Percentiles rank a stretch among this genome's conserved stretches.
phyloP scores from a whole-genome alignment of 2,113 vertebrate genomes.

The Entomyzon cyanotis region DNA sequence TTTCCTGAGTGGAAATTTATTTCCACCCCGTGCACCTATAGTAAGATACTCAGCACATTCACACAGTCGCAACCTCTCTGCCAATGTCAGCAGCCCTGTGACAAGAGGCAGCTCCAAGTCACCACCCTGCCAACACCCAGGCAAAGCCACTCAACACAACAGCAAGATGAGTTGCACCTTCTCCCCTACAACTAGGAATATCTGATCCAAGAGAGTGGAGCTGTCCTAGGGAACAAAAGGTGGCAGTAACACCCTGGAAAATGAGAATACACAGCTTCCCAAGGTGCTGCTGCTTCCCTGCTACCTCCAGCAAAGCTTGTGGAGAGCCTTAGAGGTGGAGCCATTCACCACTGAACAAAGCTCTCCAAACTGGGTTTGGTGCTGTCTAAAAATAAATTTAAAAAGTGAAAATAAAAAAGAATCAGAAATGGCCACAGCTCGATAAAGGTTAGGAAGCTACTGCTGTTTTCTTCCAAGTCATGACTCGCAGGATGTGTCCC shows the following conservation, averaged over 20 bases:
- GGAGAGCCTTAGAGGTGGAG: neutral
- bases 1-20: neutral
- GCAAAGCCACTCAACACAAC: neutral
- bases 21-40: fast-evolving
- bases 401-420: neutral
- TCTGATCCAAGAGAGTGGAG: neutral
- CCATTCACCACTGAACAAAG: neutral
- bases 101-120: neutral
- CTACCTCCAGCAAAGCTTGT: neutral
- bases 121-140: neutral
- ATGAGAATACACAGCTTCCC: neutral
- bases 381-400: neutral
- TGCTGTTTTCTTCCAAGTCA: neutral
- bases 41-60: neutral
- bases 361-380: neutral
- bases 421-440: neutral
- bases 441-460: neutral
- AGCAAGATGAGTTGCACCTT: neutral
- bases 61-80: neutral
- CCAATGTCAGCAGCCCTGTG: neutral
- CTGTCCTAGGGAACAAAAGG: neutral
- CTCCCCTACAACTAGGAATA: neutral
- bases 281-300: neutral
- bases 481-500: neutral
- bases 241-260: neutral